A percentile compares a stretch with the other conserved stretches of the same genome.
phyloP scores from a whole-genome alignment of 2,113 vertebrate species.

The Platysteira castanea region DNA sequence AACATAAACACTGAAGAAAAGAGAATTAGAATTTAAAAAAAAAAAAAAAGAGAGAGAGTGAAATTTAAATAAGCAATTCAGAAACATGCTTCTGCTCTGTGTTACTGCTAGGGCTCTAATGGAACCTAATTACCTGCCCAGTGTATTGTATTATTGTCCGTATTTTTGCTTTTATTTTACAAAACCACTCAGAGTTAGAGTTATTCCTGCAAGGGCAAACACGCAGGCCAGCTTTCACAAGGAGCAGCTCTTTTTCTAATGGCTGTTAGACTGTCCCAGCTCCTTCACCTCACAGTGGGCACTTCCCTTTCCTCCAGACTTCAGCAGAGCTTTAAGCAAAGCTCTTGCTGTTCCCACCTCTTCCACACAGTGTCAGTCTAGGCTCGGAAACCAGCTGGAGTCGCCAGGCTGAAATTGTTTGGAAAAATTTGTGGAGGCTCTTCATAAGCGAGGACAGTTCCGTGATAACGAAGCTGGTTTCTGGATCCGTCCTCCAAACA shows the following conservation, averaged over 20 bases:
- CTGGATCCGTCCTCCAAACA: not conserved
- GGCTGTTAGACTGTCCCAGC: not conserved
- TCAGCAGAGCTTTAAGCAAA: not conserved
- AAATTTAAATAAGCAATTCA: not conserved
- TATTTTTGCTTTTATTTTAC: not conserved
- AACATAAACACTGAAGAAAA: not conserved
- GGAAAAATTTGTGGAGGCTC: not conserved
- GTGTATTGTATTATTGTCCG: not conserved
- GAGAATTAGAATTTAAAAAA: not conserved
- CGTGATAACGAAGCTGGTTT: not conserved
- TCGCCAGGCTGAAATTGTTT: not conserved
- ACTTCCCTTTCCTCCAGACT: not conserved
- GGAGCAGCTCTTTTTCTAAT: not conserved
- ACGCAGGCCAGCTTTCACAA: not conserved
- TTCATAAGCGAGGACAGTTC: not conserved
- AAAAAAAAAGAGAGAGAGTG: not conserved
- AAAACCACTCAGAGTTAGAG: not conserved
- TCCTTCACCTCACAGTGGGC: not conserved
- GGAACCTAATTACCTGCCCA: not conserved
- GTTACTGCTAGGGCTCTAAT: not conserved
- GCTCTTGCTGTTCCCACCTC: conserved; percentile 24
- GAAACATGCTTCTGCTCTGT: not conserved
- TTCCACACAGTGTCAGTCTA: conserved; percentile 71
- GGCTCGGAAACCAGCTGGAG: not conserved
- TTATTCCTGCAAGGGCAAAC: not conserved